A percentile compares a stretch with the other conserved stretches of the same genome.
Conservation (phyloP, 1,140 invertebrate species). For the Eubasilissa regina region DNA sequence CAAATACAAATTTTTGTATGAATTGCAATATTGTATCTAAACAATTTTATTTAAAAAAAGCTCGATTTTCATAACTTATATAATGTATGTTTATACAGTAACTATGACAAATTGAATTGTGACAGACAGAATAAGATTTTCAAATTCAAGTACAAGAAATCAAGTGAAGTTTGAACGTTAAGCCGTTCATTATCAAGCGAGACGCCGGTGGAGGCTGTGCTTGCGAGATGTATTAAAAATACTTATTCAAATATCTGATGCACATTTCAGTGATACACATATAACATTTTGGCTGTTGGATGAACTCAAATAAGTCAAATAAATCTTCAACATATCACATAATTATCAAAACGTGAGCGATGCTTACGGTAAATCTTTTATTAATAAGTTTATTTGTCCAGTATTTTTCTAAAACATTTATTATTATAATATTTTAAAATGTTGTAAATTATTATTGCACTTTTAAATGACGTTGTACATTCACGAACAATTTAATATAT, state of each 20-base stretch:
- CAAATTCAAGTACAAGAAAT: not conserved
- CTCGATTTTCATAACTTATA: constrained; percentile 1
- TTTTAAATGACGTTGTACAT: constrained; percentile 16
- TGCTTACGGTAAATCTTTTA: constrained; percentile 1
- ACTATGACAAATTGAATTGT: constrained; percentile 22
- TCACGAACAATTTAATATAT: not conserved
- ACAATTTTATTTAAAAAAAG: constrained; percentile 29
- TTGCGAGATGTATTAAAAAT: not conserved
- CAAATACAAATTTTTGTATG: constrained; percentile 38
- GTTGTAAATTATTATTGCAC: constrained; percentile 17
- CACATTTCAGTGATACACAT: constrained; percentile 9
- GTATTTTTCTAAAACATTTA: not conserved
- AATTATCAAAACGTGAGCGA: not conserved
- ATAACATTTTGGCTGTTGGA: not conserved
- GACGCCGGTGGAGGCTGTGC: no score
- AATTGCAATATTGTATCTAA: constrained; percentile 30
- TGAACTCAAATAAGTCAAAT: not conserved
- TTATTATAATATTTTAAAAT: constrained; percentile 14
- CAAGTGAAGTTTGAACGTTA: no score
- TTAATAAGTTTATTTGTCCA: constrained; percentile 6
- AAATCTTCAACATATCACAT: not conserved
- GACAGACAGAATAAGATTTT: constrained; percentile 29
- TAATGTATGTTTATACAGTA: constrained; percentile 26
- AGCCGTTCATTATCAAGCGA: no score
- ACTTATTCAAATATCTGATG: constrained; percentile 9